Evolutionary conservation across 2,113 vertebrate species (phyloP).

Genomic region (Phalacrocorax pelagicus): DNA sequence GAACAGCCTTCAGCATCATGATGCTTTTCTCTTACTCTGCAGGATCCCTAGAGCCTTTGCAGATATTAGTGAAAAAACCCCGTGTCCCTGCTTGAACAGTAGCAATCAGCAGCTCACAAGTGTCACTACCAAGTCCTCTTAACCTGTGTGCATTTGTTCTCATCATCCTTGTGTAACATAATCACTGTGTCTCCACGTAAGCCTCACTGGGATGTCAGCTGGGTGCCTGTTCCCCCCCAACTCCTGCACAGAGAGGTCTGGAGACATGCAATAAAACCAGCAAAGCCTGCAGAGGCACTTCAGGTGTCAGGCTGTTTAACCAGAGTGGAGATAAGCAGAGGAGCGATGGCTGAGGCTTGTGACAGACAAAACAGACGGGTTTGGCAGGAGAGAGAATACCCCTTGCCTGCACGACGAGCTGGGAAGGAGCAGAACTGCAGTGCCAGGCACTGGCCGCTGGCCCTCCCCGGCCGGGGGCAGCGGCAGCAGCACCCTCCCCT

Average conservation of each 20-base stretch:
- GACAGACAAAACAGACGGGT: background rate
- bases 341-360: background rate
- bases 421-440: background rate
- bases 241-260: background rate
- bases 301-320: background rate
- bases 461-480: background rate
- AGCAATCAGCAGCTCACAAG: background rate
- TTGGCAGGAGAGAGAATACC: background rate
- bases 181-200: fast-evolving
- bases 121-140: background rate
- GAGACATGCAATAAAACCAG: background rate
- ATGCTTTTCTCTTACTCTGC: background rate
- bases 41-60: background rate
- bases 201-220: background rate
- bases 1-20: background rate
- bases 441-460: background rate
- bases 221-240: background rate
- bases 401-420: too few species aligned
- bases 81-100: background rate
- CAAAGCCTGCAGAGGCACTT: background rate
- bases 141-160: background rate
- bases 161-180: background rate
- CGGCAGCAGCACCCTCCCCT: background rate
- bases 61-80: background rate
- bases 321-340: background rate